Evolutionary conservation across 2,888 invertebrate genomes (phyloP).

Genomic region (Eilema sororculum): DNA sequence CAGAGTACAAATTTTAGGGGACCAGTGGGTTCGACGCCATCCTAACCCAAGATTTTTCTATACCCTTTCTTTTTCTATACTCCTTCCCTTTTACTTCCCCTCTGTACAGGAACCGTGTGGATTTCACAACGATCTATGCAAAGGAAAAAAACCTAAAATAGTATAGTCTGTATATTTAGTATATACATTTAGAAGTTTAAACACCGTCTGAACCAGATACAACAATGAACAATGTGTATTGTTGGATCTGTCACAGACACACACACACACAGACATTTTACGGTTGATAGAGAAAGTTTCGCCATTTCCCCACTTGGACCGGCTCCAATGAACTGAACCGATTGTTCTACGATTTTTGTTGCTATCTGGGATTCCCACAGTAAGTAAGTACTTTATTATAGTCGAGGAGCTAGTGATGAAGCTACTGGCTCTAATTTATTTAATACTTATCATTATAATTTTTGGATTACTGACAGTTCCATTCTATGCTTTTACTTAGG

Average conservation of each 20-base stretch:
- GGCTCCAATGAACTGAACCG: not conserved
- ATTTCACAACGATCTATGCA: not conserved
- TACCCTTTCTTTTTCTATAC: not conserved
- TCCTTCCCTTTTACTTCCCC: not conserved
- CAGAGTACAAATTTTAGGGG: no score
- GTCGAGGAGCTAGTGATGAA: not conserved
- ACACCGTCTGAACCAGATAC: slow-evolving; percentile 15
- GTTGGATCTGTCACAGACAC: slow-evolving; percentile 16
- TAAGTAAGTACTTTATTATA: not conserved
- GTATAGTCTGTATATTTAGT: no score
- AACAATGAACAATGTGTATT: slow-evolving; percentile 25
- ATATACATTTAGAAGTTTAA: not conserved
- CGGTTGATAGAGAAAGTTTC: slow-evolving; percentile 18
- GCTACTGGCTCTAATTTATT: not conserved
- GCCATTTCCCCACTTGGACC: not conserved
- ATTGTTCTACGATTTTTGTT: not conserved
- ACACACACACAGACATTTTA: slow-evolving; percentile 7
- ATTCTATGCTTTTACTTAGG: no score
- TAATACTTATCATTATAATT: not conserved
- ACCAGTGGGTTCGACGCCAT: no score
- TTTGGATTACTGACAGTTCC: no score
- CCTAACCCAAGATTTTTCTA: no score
- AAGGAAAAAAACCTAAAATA: not conserved
- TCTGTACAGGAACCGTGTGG: not conserved
- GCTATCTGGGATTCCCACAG: not conserved